Evolutionary conservation across 2,113 vertebrate genomes (phyloP).

Genomic region (Paradoxurus hermaphroditus): DNA sequence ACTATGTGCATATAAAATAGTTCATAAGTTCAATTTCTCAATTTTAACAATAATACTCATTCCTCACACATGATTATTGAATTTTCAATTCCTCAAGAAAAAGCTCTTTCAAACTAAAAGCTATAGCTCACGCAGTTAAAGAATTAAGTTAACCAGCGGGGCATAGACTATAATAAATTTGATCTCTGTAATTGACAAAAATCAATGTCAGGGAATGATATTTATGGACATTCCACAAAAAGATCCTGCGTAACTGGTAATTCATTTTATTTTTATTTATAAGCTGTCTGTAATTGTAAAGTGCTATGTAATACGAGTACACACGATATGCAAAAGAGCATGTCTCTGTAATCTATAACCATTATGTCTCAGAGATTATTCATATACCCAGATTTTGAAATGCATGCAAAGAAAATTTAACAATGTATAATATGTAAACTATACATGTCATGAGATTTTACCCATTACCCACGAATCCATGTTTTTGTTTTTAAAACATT

Average conservation of each 20-base stretch:
- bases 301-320: slow-evolving; percentile 18
- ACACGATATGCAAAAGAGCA: neutral
- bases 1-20: neutral
- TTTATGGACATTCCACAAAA: slow-evolving; percentile 23
- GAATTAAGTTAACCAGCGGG: neutral
- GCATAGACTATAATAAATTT: neutral
- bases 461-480: slow-evolving; percentile 38
- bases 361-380: slow-evolving; percentile 42
- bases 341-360: slow-evolving; percentile 29
- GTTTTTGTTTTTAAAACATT: slow-evolving; percentile 40
- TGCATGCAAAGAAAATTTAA: slow-evolving; percentile 68
- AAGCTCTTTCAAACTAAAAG: slow-evolving; percentile 33
- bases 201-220: slow-evolving; percentile 23
- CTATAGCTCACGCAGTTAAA: neutral
- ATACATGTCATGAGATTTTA: slow-evolving; percentile 45
- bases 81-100: slow-evolving; percentile 21
- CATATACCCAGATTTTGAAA: slow-evolving; percentile 61
- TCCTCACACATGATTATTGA: neutral
- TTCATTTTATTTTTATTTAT: slow-evolving; percentile 56
- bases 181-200: neutral
- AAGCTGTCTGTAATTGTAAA: slow-evolving; percentile 44
- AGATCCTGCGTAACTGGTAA: neutral
- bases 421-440: slow-evolving; percentile 46
- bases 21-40: neutral
- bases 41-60: neutral